A percentile compares a stretch with the other conserved stretches of the same genome.
Evolutionary conservation across 1,140 invertebrate species (phyloP).

Genomic region (Gyrodactylus bullatarudis): DNA sequence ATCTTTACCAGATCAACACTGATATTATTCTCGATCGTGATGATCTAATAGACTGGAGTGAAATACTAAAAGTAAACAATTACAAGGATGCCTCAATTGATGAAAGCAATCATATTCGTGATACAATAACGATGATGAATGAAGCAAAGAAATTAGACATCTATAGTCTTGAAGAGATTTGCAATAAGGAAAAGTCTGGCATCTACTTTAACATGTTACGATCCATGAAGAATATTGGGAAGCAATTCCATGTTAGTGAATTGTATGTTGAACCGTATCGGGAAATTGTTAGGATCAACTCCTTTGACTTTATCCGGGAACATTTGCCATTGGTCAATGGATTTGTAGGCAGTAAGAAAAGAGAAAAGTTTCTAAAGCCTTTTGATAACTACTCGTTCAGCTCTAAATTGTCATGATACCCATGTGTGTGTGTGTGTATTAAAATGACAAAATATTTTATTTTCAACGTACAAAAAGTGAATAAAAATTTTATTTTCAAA

Average conservation of each 20-base stretch:
- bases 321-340: background rate
- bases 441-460: too few species aligned
- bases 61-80: background rate
- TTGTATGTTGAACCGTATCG: background rate
- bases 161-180: background rate
- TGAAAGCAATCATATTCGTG: background rate
- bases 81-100: background rate
- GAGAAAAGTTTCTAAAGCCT: too few species aligned
- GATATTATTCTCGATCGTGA: background rate
- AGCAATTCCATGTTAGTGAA: background rate
- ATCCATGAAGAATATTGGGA: background rate
- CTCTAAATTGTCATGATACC: too few species aligned
- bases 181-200: background rate
- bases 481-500: too few species aligned
- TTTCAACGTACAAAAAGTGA: too few species aligned
- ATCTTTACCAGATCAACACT: too few species aligned
- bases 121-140: background rate
- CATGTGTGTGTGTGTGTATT: too few species aligned
- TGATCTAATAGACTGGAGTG: background rate
- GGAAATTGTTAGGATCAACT: background rate
- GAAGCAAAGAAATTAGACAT: background rate
- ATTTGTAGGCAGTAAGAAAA: too few species aligned
- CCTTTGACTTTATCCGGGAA: background rate
- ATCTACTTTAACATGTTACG: background rate
- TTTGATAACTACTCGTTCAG: too few species aligned